phyloP scores from a whole-genome alignment of 2,113 vertebrate genomes.

The Cettia cetti region DNA sequence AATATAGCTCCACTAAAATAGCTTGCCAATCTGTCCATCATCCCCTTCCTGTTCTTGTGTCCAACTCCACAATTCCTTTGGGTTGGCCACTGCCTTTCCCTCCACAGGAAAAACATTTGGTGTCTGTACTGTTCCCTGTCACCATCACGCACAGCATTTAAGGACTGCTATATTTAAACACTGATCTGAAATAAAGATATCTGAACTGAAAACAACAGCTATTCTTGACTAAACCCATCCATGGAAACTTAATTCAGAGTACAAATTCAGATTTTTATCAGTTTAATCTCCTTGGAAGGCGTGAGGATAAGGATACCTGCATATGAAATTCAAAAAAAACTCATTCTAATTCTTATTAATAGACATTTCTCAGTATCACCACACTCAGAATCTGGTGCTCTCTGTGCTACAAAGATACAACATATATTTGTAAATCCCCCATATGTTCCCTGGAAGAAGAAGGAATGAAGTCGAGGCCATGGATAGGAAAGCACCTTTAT shows the following conservation, averaged over 20 bases:
- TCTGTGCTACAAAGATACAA: neutral
- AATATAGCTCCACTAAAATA: neutral
- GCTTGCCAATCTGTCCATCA: neutral
- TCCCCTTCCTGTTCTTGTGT: neutral
- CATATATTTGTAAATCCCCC: neutral
- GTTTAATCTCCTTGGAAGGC: neutral
- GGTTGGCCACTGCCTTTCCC: neutral
- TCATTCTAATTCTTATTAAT: neutral
- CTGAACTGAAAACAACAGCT: neutral
- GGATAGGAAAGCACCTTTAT: neutral
- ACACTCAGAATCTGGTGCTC: neutral
- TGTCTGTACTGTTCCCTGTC: neutral
- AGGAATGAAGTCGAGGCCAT: rapidly evolving
- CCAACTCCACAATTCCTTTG: neutral
- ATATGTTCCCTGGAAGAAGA: neutral
- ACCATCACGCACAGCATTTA: neutral
- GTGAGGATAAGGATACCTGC: neutral
- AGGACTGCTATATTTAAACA: neutral
- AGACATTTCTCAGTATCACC: neutral
- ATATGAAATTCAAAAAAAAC: neutral
- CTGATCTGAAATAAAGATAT: neutral
- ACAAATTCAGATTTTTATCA: neutral
- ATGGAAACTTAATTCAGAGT: neutral
- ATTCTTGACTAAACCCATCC: neutral
- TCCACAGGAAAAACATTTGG: neutral